Evolutionary conservation across 2,113 vertebrate species (phyloP).

Genomic region (Elanus axillaris): DNA sequence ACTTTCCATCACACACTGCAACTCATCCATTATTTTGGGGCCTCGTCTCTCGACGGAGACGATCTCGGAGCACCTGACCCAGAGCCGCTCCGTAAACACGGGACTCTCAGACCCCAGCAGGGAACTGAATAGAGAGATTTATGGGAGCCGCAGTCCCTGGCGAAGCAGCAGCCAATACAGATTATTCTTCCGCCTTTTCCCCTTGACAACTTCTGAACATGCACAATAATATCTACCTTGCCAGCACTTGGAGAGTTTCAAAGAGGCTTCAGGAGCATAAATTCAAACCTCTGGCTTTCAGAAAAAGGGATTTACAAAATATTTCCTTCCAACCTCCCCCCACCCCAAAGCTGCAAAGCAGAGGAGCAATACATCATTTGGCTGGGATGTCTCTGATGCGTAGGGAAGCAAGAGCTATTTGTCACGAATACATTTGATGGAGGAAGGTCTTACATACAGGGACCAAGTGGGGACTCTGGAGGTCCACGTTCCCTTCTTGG

Average conservation of each 20-base stretch:
- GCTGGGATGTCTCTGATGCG: not conserved
- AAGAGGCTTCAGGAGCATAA: conserved; percentile 15
- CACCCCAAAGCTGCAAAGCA: not conserved
- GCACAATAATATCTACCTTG: conserved; percentile 15
- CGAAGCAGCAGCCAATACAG: not conserved
- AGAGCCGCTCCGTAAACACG: not conserved
- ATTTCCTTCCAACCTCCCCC: no score
- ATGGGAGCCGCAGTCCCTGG: not conserved
- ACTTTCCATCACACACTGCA: not conserved
- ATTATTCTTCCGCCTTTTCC: conserved; percentile 5
- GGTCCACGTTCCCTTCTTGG: not conserved
- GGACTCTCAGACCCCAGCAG: not conserved
- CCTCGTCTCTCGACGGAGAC: not conserved
- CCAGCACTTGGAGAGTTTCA: not conserved
- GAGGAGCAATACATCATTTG: not conserved
- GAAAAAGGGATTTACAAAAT: conserved; percentile 17
- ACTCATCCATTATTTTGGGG: not conserved
- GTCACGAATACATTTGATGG: not conserved
- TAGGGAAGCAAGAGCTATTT: not conserved
- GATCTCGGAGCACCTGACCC: not conserved
- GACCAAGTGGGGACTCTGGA: not conserved
- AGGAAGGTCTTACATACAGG: not conserved
- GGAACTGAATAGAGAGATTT: conserved; percentile 36
- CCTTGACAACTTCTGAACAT: not conserved
- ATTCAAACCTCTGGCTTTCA: not conserved